Evolutionary conservation across 2,888 invertebrate genomes (phyloP).

Genomic region (Amiota minor): DNA sequence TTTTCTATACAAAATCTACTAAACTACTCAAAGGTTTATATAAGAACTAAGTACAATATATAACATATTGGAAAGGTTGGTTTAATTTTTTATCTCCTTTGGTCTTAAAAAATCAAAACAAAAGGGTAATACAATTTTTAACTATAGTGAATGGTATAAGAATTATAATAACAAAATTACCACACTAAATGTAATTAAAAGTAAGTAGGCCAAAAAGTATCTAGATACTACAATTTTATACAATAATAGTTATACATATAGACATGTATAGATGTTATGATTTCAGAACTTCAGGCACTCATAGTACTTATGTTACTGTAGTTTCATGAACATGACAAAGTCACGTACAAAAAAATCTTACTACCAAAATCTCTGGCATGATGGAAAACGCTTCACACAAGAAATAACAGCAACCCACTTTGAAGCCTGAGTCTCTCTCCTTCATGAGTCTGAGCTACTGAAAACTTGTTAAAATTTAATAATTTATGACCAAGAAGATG

Average conservation of each 20-base stretch:
- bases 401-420: neutral
- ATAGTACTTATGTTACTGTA: neutral
- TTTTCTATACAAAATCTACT: too few relatives aligned
- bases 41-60: too few relatives aligned
- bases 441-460: conserved; percentile 28
- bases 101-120: too few relatives aligned
- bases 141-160: too few relatives aligned
- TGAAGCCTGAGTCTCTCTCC: neutral
- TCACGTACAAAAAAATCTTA: conserved; percentile 50
- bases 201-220: neutral
- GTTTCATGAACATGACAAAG: conserved; percentile 27
- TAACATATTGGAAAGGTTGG: too few relatives aligned
- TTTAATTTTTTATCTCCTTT: too few relatives aligned
- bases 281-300: neutral
- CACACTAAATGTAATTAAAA: conserved; percentile 17
- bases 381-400: conserved; percentile 30
- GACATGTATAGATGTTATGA: neutral
- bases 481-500: conserved; percentile 58
- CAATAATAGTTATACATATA: neutral
- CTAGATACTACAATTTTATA: neutral
- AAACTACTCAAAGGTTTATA: too few relatives aligned
- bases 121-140: too few relatives aligned
- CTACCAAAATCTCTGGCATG: conserved; percentile 51
- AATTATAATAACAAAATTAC: neutral
- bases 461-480: conserved; percentile 68